phyloP scores from a whole-genome alignment of 2,888 invertebrate genomes.

The Scaptomyza flava region DNA sequence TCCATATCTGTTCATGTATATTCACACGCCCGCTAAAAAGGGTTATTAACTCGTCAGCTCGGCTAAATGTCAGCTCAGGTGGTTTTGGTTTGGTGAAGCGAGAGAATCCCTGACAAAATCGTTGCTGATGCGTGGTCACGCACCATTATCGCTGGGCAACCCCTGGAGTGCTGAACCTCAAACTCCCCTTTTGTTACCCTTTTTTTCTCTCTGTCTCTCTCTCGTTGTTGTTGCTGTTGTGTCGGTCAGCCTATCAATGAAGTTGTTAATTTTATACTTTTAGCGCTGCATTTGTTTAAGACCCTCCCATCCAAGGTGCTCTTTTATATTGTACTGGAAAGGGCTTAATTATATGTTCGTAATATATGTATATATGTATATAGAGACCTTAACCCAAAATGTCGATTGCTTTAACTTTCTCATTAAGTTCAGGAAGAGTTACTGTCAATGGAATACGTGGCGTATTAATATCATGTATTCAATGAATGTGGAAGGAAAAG shows the following conservation, averaged over 20 bases:
- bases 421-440: slow-evolving; percentile 17
- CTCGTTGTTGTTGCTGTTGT: slow-evolving; percentile 54
- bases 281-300: slow-evolving; percentile 35
- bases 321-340: slow-evolving; percentile 42
- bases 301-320: neutral
- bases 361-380: slow-evolving; percentile 17
- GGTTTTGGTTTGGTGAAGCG: slow-evolving; percentile 19
- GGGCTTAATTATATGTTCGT: slow-evolving; percentile 55
- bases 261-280: slow-evolving; percentile 79
- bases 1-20: slow-evolving; percentile 20
- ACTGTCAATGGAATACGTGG: slow-evolving; percentile 1
- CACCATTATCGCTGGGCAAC: slow-evolving; percentile 74
- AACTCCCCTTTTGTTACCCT: neutral
- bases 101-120: slow-evolving; percentile 70
- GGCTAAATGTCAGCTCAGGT: slow-evolving; percentile 77
- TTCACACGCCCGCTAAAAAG: slow-evolving; percentile 82
- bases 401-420: slow-evolving; percentile 21
- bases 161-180: slow-evolving; percentile 18
- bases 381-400: slow-evolving; percentile 18
- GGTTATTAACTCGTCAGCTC: slow-evolving; percentile 83
- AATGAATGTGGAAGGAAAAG: neutral
- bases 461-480: slow-evolving; percentile 1
- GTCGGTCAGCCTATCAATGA: slow-evolving; percentile 70
- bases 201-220: slow-evolving; percentile 34
- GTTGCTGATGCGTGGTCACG: slow-evolving; percentile 82